Percentiles rank a stretch among this genome's conserved stretches.
Evolutionary conservation across 2,113 vertebrate genomes (phyloP).

Genomic region (Cyanistes caeruleus): DNA sequence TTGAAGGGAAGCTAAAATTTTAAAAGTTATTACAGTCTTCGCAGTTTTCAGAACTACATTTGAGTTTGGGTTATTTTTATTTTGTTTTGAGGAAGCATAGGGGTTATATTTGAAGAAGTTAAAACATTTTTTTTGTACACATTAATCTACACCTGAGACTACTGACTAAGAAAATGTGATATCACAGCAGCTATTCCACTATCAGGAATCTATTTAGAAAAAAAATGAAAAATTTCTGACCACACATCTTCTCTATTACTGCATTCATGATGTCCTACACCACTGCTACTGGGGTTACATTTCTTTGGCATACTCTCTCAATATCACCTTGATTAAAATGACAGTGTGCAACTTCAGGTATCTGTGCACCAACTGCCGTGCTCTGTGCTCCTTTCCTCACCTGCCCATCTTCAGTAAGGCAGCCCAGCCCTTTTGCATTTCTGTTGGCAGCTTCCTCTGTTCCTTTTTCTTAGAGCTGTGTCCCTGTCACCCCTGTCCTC

Average conservation of each 20-base stretch:
- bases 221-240: not conserved
- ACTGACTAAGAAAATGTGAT: not conserved
- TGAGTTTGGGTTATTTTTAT: not conserved
- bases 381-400: not conserved
- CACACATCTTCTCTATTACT: not conserved
- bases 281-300: rapidly evolving
- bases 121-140: not conserved
- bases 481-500: not conserved
- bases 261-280: not conserved
- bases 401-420: not conserved
- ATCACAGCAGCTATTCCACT: not conserved
- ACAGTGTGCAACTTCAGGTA: not conserved
- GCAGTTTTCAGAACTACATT: not conserved
- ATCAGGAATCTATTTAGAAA: not conserved
- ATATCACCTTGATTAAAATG: not conserved
- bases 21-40: not conserved
- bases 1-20: conserved; percentile 35
- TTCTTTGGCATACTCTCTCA: not conserved
- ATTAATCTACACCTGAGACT: not conserved
- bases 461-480: not conserved
- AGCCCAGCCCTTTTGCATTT: not conserved
- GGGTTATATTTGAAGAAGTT: not conserved
- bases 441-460: not conserved
- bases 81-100: conserved; percentile 1
- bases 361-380: not conserved